Conservation (phyloP, 2,113 vertebrate genomes). For the Struthidea cinerea region DNA sequence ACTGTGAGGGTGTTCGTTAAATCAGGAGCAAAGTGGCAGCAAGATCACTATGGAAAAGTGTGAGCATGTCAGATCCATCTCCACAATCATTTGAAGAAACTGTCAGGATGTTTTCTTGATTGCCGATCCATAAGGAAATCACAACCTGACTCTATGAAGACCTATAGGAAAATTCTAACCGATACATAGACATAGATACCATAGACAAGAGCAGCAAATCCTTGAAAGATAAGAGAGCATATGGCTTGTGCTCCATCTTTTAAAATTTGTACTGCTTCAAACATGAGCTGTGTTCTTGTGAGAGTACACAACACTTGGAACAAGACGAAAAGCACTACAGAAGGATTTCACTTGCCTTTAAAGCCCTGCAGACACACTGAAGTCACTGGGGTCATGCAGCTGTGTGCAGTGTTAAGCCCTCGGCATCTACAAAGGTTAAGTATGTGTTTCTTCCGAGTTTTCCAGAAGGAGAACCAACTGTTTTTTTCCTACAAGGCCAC, state of each 20-base stretch:
- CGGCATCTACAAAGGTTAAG: background rate
- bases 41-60: background rate
- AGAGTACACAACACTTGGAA: conserved; percentile 9
- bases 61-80: background rate
- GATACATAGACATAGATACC: background rate
- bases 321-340: background rate
- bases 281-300: background rate
- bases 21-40: background rate
- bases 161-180: background rate
- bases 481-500: background rate
- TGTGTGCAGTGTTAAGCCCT: background rate
- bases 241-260: background rate
- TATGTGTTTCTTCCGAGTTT: background rate
- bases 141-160: background rate
- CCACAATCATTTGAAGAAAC: background rate
- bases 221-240: background rate
- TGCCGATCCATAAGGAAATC: background rate
- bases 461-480: background rate
- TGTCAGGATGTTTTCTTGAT: background rate
- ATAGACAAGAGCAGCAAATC: background rate
- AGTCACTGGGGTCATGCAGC: conserved; percentile 2
- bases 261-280: background rate
- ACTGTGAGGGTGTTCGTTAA: background rate
- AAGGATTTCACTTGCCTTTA: background rate
- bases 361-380: background rate